Base-by-base conservation (phyloP, 2,113 vertebrate genomes). In the Gymnogyps californianus region DNA sequence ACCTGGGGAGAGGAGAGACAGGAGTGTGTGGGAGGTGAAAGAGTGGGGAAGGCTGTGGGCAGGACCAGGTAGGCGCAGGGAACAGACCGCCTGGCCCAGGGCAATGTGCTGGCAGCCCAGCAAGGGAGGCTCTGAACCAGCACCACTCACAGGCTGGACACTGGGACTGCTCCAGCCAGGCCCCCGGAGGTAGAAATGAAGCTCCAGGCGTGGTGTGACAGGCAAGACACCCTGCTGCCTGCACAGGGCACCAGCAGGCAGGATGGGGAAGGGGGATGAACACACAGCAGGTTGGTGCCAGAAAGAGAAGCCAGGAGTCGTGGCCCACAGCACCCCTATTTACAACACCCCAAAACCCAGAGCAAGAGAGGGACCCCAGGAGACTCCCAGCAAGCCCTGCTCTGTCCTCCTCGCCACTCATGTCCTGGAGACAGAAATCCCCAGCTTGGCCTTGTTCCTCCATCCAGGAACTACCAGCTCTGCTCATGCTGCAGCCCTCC, bases 1-100 rank as follows among this genome's bases (percentile, higher is more conserved):
- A 99, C 96, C 99, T 99, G 94, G 51, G 18, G 44, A 80, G 22
- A 87, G 67, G 26, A 95, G 59, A 85, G 34, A 62, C 16, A 54
- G 42, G 31, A 59, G 20, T 2, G 8, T 59, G 47, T 2, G 3
- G 26, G 17, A 81, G 21, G 16, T 21, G 49, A 70, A 61, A 31
- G 65, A 71, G 52, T 16, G 16, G 8, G 28, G 64, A 71, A 81
- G n/a, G 29, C 32, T 74, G 20, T 21, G 64, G 83, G 34, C 31
- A 95, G 72, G 9, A 74, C 3, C 20, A 61, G 31, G 16, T 9
- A 44, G 75, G 52, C 1, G 9, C 14, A 66, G 65, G 28, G 65
- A 61, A 92, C 21, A 76, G 52, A 51, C 4, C 3, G 2, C 15
- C 3, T 7, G 18, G 11, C n/a, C 26, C 26, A 29, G 34, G 8